Percentiles rank a stretch among this genome's conserved stretches.
These are phyloP conservation scores for Procambarus virginalis DNA, from an alignment of 1,140 invertebrate genomes.

Conservation along the genomic window DNA sequence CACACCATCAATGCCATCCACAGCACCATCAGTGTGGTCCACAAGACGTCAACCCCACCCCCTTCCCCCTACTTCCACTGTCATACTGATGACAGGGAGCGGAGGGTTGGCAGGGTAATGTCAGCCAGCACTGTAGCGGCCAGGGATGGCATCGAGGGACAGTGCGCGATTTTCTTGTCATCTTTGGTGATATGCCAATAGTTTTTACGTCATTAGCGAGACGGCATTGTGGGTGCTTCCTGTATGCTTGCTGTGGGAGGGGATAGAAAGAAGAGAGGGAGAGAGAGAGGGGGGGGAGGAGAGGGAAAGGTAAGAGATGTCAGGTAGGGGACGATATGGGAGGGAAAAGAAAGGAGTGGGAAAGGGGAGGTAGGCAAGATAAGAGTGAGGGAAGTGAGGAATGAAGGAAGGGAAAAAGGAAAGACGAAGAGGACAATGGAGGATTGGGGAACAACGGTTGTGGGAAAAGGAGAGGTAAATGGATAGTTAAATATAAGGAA, in stretches of 20 bases:
- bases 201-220: slow-evolving; percentile 30
- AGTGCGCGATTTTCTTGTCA: slow-evolving; percentile 21
- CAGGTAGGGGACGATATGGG: too few species aligned
- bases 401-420: background rate
- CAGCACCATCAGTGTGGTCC: too few species aligned
- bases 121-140: background rate
- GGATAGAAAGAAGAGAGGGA: background rate
- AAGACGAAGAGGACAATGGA: background rate
- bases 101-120: background rate
- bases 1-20: too few species aligned
- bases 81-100: background rate
- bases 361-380: background rate
- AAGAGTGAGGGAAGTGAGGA: background rate
- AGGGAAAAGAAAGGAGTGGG: background rate
- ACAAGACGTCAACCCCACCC: background rate
- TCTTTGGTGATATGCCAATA: slow-evolving; percentile 22
- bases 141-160: background rate
- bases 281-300: background rate
- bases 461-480: background rate
- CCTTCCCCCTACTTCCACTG: background rate
- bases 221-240: slow-evolving; percentile 31
- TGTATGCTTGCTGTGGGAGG: background rate
- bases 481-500: too few species aligned
- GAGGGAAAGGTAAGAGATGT: background rate
- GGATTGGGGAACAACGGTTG: too few species aligned